A percentile compares a stretch with the other conserved stretches of the same genome.
Conservation (phyloP, 1,140 invertebrate species). For the Bombus ignitus region DNA sequence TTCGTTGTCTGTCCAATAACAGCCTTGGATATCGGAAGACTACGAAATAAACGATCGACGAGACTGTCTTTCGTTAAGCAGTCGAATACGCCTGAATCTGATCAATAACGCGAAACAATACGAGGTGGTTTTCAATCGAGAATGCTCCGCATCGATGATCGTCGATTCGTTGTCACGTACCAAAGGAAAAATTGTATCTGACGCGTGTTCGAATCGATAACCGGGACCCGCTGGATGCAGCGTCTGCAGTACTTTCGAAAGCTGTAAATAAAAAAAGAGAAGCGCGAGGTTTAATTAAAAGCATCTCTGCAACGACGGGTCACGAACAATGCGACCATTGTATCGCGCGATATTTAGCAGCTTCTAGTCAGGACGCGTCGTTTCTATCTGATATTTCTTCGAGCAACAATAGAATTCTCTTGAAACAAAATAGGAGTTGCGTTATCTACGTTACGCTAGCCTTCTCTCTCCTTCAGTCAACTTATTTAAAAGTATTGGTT, state of each 20-base stretch:
- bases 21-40: background rate
- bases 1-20: background rate
- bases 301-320: slow-evolving; percentile 59
- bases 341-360: slow-evolving; percentile 69
- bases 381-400: slow-evolving; percentile 29
- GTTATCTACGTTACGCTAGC: background rate
- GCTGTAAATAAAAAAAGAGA: slow-evolving; percentile 31
- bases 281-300: slow-evolving; percentile 77
- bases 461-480: background rate
- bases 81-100: background rate
- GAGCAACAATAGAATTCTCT: background rate
- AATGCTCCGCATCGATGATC: background rate
- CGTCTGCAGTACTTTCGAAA: slow-evolving; percentile 24
- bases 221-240: background rate
- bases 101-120: slow-evolving; percentile 21
- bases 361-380: slow-evolving; percentile 8
- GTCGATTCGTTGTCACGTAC: background rate
- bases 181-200: slow-evolving; percentile 5
- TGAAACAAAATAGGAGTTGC: slow-evolving; percentile 7
- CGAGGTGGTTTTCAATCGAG: too few relatives aligned
- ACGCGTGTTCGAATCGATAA: slow-evolving; percentile 22
- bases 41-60: background rate
- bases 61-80: too few relatives aligned
- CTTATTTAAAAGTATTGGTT: background rate
- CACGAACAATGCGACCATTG: slow-evolving; percentile 73